Evolutionary conservation across 2,797 vertebrate species (phyloP).

Genomic region (Lerista edwardsae): DNA sequence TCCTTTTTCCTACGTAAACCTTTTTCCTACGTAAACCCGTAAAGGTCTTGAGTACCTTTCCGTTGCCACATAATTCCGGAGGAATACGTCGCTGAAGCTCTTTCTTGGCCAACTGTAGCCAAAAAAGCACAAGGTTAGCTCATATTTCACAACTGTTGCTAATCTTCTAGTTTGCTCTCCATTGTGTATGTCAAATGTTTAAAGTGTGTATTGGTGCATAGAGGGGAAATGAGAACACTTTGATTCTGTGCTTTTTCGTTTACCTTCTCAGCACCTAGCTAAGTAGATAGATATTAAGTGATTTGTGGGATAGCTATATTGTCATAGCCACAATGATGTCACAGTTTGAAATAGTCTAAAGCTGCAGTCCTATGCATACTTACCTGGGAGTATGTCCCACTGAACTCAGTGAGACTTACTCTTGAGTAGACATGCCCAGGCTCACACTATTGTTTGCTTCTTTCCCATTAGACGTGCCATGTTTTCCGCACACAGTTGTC

Average conservation of each 20-base stretch:
- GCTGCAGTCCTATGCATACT: no score
- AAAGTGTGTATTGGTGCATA: slow-evolving; percentile 26
- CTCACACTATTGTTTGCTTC: slow-evolving; percentile 23
- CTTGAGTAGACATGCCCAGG: no score
- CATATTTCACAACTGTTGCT: slow-evolving; percentile 58
- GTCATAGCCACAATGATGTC: slow-evolving; percentile 29
- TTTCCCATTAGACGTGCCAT: slow-evolving; percentile 49
- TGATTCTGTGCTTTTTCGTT: slow-evolving; percentile 51
- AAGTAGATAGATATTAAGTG: slow-evolving; percentile 48
- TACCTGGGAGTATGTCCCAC: no score
- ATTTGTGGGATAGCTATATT: slow-evolving; percentile 54
- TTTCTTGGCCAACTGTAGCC: slow-evolving; percentile 76
- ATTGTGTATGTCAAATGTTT: slow-evolving; percentile 54
- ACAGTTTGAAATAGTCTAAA: slow-evolving; percentile 32
- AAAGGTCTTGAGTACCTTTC: slow-evolving; percentile 50
- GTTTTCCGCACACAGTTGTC: not conserved
- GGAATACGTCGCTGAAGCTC: slow-evolving; percentile 72
- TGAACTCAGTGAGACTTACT: no score
- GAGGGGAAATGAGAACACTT: slow-evolving; percentile 46
- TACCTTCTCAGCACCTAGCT: slow-evolving; percentile 49
- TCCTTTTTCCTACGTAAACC: slow-evolving; percentile 43
- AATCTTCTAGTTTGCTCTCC: slow-evolving; percentile 49
- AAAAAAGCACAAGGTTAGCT: slow-evolving; percentile 28
- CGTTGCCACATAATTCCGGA: slow-evolving; percentile 48
- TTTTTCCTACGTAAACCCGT: no score